phyloP scores from a whole-genome alignment of 2,113 vertebrate species.

The Prolemur simus region DNA sequence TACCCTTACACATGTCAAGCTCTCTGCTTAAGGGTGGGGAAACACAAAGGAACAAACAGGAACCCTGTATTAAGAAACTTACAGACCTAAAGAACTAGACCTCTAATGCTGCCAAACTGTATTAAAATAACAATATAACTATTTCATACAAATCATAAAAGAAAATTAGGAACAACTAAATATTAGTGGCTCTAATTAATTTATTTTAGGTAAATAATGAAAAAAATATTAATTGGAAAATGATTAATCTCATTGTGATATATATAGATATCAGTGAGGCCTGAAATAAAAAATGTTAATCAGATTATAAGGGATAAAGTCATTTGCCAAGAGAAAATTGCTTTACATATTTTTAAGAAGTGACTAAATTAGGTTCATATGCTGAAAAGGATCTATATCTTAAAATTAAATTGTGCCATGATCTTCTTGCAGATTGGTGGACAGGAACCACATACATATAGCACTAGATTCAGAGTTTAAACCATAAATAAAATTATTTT shows the following conservation, averaged over 20 bases:
- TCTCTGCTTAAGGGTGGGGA: neutral
- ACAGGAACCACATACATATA: neutral
- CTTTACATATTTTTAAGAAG: neutral
- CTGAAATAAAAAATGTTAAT: neutral
- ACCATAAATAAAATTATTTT: neutral
- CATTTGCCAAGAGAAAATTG: neutral
- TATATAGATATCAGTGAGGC: neutral
- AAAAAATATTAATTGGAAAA: neutral
- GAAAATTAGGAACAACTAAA: neutral
- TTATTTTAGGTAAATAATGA: neutral
- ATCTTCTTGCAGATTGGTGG: neutral
- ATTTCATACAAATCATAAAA: neutral
- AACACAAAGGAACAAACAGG: neutral
- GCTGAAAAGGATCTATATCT: neutral
- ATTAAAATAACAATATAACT: neutral
- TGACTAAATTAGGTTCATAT: neutral
- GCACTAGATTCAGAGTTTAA: neutral
- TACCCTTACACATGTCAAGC: neutral
- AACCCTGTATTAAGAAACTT: neutral
- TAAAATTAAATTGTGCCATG: neutral
- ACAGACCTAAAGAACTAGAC: neutral
- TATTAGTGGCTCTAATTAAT: neutral
- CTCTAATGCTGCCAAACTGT: neutral
- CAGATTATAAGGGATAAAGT: neutral
- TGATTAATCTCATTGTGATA: neutral